These are phyloP conservation scores for Dallia pectoralis DNA, from an alignment of 2,797 vertebrate species.

Conservation along the genomic window DNA sequence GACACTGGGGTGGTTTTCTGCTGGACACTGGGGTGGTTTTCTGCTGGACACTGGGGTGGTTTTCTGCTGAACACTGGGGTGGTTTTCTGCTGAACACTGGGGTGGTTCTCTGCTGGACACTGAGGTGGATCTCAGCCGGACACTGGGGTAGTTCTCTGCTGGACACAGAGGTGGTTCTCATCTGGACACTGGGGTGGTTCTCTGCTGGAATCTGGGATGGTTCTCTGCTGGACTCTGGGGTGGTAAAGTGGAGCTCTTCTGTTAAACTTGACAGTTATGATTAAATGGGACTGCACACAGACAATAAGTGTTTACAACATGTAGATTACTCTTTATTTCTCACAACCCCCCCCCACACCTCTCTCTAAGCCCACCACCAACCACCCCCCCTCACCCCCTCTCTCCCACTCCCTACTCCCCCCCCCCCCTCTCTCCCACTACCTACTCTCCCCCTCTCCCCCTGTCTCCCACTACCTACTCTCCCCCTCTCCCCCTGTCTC, in stretches of 20 bases:
- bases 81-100: not conserved
- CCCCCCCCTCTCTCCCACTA: not conserved
- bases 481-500: not conserved
- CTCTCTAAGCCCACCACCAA: not conserved
- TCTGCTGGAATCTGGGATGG: too few species aligned
- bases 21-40: too few species aligned
- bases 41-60: not conserved
- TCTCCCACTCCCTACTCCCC: not conserved
- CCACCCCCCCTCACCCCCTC: too few species aligned
- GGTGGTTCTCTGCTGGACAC: not conserved
- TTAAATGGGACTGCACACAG: too few species aligned
- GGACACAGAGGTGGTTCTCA: slow-evolving; percentile 9
- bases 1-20: not conserved
- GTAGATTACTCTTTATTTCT: not conserved
- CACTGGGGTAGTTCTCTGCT: too few species aligned
- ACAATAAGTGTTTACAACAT: too few species aligned
- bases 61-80: too few species aligned
- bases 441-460: not conserved
- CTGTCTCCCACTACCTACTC: not conserved
- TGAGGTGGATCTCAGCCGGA: too few species aligned
- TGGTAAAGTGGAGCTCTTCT: too few species aligned
- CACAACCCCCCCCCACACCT: not conserved
- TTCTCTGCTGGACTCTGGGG: too few species aligned
- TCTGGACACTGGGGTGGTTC: too few species aligned
- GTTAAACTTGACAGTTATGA: too few species aligned